Base-by-base conservation (phyloP, 2,797 vertebrate genomes). In the Halcyon smyrnensis region DNA sequence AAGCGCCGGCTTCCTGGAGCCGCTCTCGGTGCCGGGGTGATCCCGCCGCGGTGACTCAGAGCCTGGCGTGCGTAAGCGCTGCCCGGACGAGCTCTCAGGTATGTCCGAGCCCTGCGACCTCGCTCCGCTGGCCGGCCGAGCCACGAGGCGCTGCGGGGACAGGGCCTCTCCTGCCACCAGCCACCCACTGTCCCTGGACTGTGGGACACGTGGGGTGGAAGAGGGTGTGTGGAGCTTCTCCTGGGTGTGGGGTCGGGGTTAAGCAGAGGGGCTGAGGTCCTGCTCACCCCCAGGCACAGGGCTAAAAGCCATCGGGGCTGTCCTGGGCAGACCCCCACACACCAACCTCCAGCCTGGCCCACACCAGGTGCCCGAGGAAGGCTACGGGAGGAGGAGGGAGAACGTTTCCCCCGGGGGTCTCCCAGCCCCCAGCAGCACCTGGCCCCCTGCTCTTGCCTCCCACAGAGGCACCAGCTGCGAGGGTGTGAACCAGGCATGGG, bases 1-100 rank as follows among this genome's bases (percentile, higher is more conserved):
- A 65, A 94, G 67, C 24, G 0, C 59, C 2, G 45, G 75, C 50
- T 91, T 95, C 95, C 93, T 63, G 86, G 92, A 95, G 94, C 90
- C 2, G 1, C 59, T 18, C 63, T 46, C 21, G 1, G 0, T 15
- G 70, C 84, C 2, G 77, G 79, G 94, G 93, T 45, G 87, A 96
- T 94, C 82, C 94, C 21, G 15, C 64, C 25, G 3, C 0, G 4
- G 93, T 95, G 95, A 96, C 91, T 96, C 95, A 87, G 53, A 69
- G 93, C 86, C 73, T 2, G 5, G 76, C 11, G 2, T 68, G 73
- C 56, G 23, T 78, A 48, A 88, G 69, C 19, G 6, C 86, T 81
- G 69, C 46, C 79, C 82, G 76, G 17, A 28, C 51, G 15, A 5
- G 67, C 9, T 3, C 82, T 54, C 89, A 93, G 95, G 96, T 95